Conservation (phyloP, 1,140 invertebrate species). For the Antheraea mylitta region DNA sequence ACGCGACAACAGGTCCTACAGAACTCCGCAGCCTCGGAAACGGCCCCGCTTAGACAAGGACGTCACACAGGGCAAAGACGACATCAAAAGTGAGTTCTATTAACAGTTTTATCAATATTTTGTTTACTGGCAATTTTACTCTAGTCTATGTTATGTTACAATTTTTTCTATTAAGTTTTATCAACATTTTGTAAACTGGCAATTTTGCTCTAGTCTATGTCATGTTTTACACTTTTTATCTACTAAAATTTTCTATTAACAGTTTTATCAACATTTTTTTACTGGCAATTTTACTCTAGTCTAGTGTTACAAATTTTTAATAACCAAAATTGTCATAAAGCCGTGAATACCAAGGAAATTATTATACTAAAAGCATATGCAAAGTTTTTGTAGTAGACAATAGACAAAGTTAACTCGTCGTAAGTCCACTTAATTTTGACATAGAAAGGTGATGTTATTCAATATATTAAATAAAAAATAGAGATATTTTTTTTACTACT, state of each 20-base stretch:
- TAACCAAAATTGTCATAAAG: too few species aligned
- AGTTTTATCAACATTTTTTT: background rate
- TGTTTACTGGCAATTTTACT: background rate
- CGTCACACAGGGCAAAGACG: conserved; percentile 80
- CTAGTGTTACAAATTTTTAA: background rate
- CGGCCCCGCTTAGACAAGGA: conserved; percentile 88
- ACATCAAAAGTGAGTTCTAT: conserved; percentile 80
- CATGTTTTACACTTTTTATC: conserved; percentile 5
- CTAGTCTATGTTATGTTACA: background rate
- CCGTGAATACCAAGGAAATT: too few species aligned
- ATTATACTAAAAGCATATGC: too few species aligned
- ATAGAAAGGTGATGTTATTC: too few species aligned
- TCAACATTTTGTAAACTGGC: background rate
- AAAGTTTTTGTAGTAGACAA: too few species aligned
- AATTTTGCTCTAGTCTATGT: too few species aligned
- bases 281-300: background rate
- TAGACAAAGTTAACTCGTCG: too few species aligned
- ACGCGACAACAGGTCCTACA: conserved; percentile 90
- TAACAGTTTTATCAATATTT: background rate
- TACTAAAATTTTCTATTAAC: too few species aligned
- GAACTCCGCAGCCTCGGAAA: conserved; percentile 82
- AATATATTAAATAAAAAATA: too few species aligned
- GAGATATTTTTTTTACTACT: too few species aligned
- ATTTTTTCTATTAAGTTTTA: conserved; percentile 7
- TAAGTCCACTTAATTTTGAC: too few species aligned